These are phyloP conservation scores for Salvelinus namaycush DNA, from an alignment of 2,113 vertebrate species.

Conservation along the genomic window DNA sequence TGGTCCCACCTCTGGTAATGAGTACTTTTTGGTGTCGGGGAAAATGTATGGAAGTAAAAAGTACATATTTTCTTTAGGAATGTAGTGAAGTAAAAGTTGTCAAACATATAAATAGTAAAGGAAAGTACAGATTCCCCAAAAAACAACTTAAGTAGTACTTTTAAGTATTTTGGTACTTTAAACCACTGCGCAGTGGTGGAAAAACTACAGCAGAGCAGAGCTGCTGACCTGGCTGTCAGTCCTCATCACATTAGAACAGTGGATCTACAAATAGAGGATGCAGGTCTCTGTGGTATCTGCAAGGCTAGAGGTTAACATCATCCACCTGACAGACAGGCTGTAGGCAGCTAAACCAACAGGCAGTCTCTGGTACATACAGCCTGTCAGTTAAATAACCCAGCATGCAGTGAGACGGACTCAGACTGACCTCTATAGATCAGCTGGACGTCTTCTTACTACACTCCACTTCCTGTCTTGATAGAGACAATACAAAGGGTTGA, in stretches of 20 bases:
- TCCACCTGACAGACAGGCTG: not conserved
- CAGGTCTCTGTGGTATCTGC: not conserved
- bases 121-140: no score
- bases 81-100: no score
- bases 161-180: no score
- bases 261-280: slow-evolving; percentile 4
- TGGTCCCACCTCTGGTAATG: no score
- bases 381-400: no score
- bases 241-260: slow-evolving; percentile 25
- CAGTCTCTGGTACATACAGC: no score
- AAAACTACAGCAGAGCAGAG: not conserved
- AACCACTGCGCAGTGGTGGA: not conserved
- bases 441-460: slow-evolving; percentile 5
- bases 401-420: slow-evolving; percentile 1
- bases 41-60: no score
- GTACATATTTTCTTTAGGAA: no score
- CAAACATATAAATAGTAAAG: no score
- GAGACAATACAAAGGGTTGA: no score
- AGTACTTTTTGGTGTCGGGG: no score
- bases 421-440: slow-evolving; percentile 22
- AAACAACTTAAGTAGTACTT: no score
- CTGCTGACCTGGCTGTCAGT: slow-evolving; percentile 30
- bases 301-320: slow-evolving; percentile 8
- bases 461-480: not conserved
- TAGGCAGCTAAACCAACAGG: slow-evolving; percentile 16